These are phyloP conservation scores for Actinia equina DNA, from an alignment of 64 coral and sea anemone genomes.

Conservation along the genomic window DNA sequence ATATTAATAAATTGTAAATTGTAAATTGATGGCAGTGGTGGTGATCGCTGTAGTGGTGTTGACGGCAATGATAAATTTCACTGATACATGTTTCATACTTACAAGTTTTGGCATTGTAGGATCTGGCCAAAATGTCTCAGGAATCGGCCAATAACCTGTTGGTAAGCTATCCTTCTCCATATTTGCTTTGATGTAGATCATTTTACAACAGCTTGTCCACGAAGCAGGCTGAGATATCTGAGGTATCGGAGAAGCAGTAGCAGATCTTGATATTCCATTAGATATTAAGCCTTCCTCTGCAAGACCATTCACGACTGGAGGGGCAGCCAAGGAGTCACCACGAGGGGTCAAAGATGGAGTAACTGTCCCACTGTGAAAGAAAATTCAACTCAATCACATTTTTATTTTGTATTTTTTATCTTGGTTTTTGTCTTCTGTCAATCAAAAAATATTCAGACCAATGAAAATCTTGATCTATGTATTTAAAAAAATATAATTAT, in stretches of 20 bases:
- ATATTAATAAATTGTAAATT: too few species aligned
- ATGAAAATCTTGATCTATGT: too few species aligned
- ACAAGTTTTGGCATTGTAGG: slow-evolving; percentile 73
- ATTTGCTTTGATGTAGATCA: slow-evolving; percentile 94
- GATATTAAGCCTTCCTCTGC: slow-evolving; percentile 34
- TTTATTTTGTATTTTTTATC: too few species aligned
- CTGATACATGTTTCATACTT: neutral
- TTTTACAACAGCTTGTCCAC: slow-evolving; percentile 87
- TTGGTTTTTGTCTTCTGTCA: too few species aligned
- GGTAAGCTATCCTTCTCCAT: slow-evolving; percentile 54
- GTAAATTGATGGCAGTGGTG: too few species aligned
- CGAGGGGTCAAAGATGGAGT: slow-evolving; percentile 1
- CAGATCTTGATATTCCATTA: slow-evolving; percentile 71
- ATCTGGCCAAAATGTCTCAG: slow-evolving; percentile 95
- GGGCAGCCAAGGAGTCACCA: slow-evolving; percentile 1
- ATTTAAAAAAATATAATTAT: too few species aligned
- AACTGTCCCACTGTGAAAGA: neutral
- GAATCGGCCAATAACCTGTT: slow-evolving; percentile 91
- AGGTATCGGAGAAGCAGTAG: slow-evolving; percentile 85
- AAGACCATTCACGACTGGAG: neutral
- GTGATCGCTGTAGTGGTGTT: too few species aligned
- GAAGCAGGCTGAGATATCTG: slow-evolving; percentile 53
- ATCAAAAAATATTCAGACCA: too few species aligned
- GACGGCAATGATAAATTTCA: too few species aligned
- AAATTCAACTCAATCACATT: too few species aligned